phyloP scores from a whole-genome alignment of 2,797 vertebrate genomes.

The Chromobotia macracanthus region DNA sequence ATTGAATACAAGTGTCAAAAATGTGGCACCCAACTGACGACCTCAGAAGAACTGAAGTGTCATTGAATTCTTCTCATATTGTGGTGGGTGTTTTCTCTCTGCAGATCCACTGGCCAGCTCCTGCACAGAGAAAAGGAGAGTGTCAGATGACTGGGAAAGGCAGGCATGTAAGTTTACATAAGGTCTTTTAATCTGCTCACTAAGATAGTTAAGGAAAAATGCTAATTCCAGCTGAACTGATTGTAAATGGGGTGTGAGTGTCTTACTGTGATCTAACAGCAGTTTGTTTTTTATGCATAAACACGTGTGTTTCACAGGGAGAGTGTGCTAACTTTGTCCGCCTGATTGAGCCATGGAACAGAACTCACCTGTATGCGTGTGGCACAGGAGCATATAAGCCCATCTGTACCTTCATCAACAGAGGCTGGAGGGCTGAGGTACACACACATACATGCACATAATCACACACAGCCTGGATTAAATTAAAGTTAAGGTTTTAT shows the following conservation, averaged over 20 bases:
- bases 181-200: background rate
- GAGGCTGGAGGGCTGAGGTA: conserved; percentile 87
- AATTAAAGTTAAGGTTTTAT: background rate
- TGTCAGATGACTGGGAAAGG: conserved; percentile 87
- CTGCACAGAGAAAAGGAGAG: conserved; percentile 81
- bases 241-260: background rate
- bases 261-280: background rate
- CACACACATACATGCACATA: background rate
- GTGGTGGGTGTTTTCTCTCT: conserved; percentile 19
- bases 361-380: conserved; percentile 86
- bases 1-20: background rate
- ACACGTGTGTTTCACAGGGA: conserved; percentile 69
- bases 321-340: conserved; percentile 88
- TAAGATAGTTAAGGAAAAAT: background rate
- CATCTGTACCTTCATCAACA: conserved; percentile 84
- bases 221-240: background rate
- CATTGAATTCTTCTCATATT: conserved; percentile 5
- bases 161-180: conserved; percentile 73
- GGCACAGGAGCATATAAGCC: conserved; percentile 86
- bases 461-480: background rate
- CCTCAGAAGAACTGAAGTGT: background rate
- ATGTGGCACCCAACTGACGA: background rate
- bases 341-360: conserved; percentile 85
- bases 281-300: background rate
- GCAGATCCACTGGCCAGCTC: conserved; percentile 85